Evolutionary conservation across 1,140 invertebrate genomes (phyloP), one percentile per base, ranked within the genome.

Genomic region (Orius insidiosus): DNA sequence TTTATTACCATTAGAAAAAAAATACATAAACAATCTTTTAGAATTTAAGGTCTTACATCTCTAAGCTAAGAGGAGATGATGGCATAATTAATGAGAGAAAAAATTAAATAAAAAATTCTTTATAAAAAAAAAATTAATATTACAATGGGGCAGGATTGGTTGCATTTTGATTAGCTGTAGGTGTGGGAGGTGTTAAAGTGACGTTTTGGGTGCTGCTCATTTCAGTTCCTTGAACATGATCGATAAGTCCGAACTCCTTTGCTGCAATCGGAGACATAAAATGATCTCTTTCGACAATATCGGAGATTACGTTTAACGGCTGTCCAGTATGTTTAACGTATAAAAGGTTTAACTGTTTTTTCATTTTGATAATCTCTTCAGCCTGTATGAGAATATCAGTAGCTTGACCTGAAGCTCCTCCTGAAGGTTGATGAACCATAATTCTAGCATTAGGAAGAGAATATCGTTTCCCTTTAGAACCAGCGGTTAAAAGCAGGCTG

Each of bases 351-450:
- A 82, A 61, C 49, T 67, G 62, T 39, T 64, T 66, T 51, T 78
- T 78, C n/a, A 79, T 47, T 49, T 72, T 70, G 8, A 69, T 43
- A 46, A 81, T 79, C 61, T 82, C 76, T 59, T 76, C 71, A 11
- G 78, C 77, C 38, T 76, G 74, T 54, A 80, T 82, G 52, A 73
- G 62, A 54, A 80, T 78, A 59, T 80, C 78, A 38, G 76, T 76
- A n/a, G 76, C 78, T 60, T 78, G 77, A 33, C 78, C 78, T 63
- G 71, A 58, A 41, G 69, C 72, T 42, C 68, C 66, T 34, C 79
- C 78, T 50, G 68, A 70, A 2, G 78, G 78, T 55, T 81, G 78
- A 60, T 82, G 79, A 14, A 82, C 64, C 78, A 83, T 82, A 31
- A 81, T 72, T 41, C 78, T 58, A 2, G 76, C 68, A 61, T 83